Base-by-base conservation (phyloP, 2,113 vertebrate genomes). In the Rhinoptilus africanus region DNA sequence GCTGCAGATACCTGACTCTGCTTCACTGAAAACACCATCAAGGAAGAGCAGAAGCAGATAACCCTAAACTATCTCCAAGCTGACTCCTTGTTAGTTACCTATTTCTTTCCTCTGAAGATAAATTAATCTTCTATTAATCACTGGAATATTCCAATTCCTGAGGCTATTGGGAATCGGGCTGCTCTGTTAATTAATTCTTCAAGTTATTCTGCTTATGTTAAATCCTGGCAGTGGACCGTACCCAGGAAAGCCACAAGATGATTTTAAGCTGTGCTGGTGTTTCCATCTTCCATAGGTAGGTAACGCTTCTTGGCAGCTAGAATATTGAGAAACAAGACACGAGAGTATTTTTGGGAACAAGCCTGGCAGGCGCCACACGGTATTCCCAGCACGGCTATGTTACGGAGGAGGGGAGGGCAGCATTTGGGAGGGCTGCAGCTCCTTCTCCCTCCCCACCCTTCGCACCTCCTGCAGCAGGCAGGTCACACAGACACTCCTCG, bases 191-290 rank as follows among this genome's bases (percentile, higher is more conserved):
- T 94, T 74, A 47, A 54, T 14, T n/a, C 71, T 39, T 39, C 45
- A n/a, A 34, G 43, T 10, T 11, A 2, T n/a, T 39, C 5, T 0
- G 8, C 63, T 56, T 45, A 10, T 0, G 1, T 30, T 62, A 39
- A 34, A 8, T 24, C 68, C 89, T 39, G 73, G 76, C 76, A 28
- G 53, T 0, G 28, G 34, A 27, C 37, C 3, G 18, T 37, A 20
- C 64, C 78, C 75, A 45, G 37, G 57, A 43, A 39, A 64, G 63
- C 45, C 20, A 1, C 63, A 16, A 12, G 74, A 35, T 18, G 51
- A 71, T 53, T 63, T n/a, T 5, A 48, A 35, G 63, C 34, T 53
- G 74, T 0, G 4, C 54, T 26, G 86, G 67, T 4, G 26, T 7
- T 80, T 4, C 2, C 22, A 19, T 18, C 54, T 84, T 32, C 68